Conservation (phyloP, 2,113 vertebrate genomes). For the Illadopsis cleaveri region DNA sequence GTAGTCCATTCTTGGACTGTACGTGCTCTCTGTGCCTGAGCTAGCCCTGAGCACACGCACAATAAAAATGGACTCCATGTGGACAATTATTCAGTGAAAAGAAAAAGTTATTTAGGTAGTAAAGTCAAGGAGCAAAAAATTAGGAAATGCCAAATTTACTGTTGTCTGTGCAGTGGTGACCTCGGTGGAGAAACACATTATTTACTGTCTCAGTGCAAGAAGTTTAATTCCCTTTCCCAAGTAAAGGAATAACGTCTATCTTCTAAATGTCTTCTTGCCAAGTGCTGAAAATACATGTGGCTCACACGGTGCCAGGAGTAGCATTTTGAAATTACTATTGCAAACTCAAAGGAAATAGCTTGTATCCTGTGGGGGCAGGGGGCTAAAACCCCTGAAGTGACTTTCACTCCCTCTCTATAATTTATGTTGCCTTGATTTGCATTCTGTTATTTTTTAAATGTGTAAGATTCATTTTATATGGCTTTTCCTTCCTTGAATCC, state of each 20-base stretch:
- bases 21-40: slow-evolving; percentile 12
- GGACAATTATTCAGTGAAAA: slow-evolving; percentile 4
- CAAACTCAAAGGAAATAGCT: slow-evolving; percentile 50
- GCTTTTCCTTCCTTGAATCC: background rate
- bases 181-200: background rate
- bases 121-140: slow-evolving; percentile 10
- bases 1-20: slow-evolving; percentile 18
- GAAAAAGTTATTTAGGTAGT: slow-evolving; percentile 20
- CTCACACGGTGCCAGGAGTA: slow-evolving; percentile 45
- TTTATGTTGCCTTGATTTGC: slow-evolving; percentile 39
- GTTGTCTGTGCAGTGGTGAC: background rate
- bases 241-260: background rate
- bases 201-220: slow-evolving; percentile 2
- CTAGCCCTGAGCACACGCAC: background rate
- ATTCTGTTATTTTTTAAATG: slow-evolving; percentile 37
- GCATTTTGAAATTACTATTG: slow-evolving; percentile 40
- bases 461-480: background rate
- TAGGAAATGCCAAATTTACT: slow-evolving; percentile 2
- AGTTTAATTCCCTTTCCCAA: background rate
- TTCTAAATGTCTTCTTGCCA: slow-evolving; percentile 34
- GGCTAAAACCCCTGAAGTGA: background rate
- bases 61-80: slow-evolving; percentile 40
- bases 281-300: slow-evolving; percentile 36
- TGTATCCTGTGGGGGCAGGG: slow-evolving; percentile 51
- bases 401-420: slow-evolving; percentile 3